These are phyloP conservation scores for Lepidonotus clava DNA, from an alignment of 2,888 invertebrate genomes.

Conservation along the genomic window DNA sequence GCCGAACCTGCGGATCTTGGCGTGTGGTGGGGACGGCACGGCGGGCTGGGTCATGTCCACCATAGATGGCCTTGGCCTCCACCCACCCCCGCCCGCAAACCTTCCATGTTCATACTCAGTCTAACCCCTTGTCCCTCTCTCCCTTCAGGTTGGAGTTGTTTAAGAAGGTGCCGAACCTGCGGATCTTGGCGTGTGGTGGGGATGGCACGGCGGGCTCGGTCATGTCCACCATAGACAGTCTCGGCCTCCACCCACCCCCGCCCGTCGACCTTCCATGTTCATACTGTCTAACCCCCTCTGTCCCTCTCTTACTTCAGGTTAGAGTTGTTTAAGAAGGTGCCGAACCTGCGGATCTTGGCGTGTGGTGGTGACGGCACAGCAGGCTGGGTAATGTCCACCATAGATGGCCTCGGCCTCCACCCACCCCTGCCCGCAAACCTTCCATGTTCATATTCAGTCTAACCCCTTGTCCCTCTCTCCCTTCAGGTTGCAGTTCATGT, in stretches of 20 bases:
- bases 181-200: conserved; percentile 97
- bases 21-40: conserved; percentile 98
- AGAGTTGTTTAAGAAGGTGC: conserved; percentile 96
- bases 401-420: conserved; percentile 90
- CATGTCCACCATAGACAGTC: conserved; percentile 94
- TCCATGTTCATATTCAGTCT: too few species aligned
- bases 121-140: too few species aligned
- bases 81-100: conserved; percentile 93
- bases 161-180: conserved; percentile 94
- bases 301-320: too few species aligned
- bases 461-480: too few species aligned
- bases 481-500: too few species aligned
- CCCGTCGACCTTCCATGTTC: too few species aligned
- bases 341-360: conserved; percentile 94
- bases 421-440: conserved; percentile 93
- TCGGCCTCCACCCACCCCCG: conserved; percentile 87
- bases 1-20: conserved; percentile 93
- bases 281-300: too few species aligned
- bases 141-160: too few species aligned
- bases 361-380: conserved; percentile 99
- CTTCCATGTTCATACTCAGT: too few species aligned
- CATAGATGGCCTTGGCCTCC: conserved; percentile 90
- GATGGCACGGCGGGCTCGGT: conserved; percentile 99
- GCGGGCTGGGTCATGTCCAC: conserved; percentile 98
- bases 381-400: conserved; percentile 97